Base-by-base conservation (phyloP, 2,797 vertebrate genomes). In the Gymnodraco acuticeps region DNA sequence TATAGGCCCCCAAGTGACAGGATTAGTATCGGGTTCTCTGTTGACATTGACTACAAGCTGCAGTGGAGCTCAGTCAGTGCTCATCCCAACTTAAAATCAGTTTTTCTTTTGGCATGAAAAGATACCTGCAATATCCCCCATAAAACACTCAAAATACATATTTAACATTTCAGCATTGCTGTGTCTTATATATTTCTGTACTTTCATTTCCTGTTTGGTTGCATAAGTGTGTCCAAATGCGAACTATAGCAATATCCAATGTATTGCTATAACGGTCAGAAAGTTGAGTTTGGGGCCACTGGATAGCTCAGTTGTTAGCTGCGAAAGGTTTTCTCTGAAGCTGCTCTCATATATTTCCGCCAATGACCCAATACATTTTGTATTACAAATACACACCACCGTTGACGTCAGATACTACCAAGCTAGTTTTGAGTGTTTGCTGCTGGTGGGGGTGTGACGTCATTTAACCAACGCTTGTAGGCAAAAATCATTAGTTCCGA, bases 401-500 rank as follows among this genome's bases (percentile, higher is more conserved):
- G 15, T 1, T 85, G 78, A 86, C 23, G 42, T 55, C 74, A 84
- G 62, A 76, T 5, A 33, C 63, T 52, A 85, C 47, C 80, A 74
- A 33, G 16, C 11, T 5, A 11, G 27, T 11, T 62, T 52, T 74
- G 51, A 68, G 42, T 45, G 56, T 46, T 41, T 5, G 16, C 47
- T 56, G 55, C 54, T 73, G 54, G n/a, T 61, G 64, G 50, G 45
- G 17, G 50, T 12, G 41, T 82, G 84, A 87, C 43, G 66, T 82
- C 76, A 82, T 74, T 47, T 1, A 74, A 42, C 33, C 53, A 31
- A 19, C 56, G 74, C 53, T 75, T 70, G 62, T 23, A 68, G 58
- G 55, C 19, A 76, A 65, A 87, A 87, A 85, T 90, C 87, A 79
- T 81, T 88, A 83, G 42, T 58, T 75, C 68, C 66, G 66, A 65